Conservation (phyloP, 2,797 vertebrate genomes). For the Acestrorhynchus altus region DNA sequence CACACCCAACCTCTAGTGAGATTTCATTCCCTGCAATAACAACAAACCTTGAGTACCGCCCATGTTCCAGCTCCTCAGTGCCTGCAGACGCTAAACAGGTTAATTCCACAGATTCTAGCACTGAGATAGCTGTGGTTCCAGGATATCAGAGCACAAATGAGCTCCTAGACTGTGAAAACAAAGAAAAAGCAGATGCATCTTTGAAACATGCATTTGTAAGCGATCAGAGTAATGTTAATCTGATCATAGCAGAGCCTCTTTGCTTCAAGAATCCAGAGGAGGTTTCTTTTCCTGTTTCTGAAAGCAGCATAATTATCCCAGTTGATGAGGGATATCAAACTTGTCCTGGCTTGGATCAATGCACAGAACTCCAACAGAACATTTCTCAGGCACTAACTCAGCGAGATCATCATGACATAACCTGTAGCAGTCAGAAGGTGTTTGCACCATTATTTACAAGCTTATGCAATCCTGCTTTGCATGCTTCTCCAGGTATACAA, state of each 20-base stretch:
- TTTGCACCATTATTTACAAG: not conserved
- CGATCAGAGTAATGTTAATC: not conserved
- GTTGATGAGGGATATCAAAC: slow-evolving; percentile 44
- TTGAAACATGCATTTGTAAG: not conserved
- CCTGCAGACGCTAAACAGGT: not conserved
- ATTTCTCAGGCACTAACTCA: slow-evolving; percentile 57
- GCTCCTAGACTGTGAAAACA: not conserved
- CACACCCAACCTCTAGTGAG: not conserved
- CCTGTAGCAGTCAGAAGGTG: slow-evolving; percentile 51
- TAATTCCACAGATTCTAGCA: not conserved
- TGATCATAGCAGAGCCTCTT: not conserved
- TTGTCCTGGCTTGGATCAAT: slow-evolving; percentile 24
- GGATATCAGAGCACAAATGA: slow-evolving; percentile 49
- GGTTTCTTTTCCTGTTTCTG: not conserved
- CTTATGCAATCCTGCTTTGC: slow-evolving; percentile 9
- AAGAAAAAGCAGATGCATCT: not conserved
- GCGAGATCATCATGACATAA: slow-evolving; percentile 35
- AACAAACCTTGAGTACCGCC: slow-evolving; percentile 42
- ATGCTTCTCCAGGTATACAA: slow-evolving; percentile 27
- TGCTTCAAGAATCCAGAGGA: slow-evolving; percentile 40
- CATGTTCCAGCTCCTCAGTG: slow-evolving; percentile 9
- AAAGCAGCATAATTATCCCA: not conserved
- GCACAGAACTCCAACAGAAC: slow-evolving; percentile 1
- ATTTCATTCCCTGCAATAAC: not conserved
- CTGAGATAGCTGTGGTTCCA: not conserved